Percentiles rank a stretch among this genome's conserved stretches.
Conservation (phyloP, 35 echinoderm and acorn worm genomes). For the Eucidaris tribuloides region DNA sequence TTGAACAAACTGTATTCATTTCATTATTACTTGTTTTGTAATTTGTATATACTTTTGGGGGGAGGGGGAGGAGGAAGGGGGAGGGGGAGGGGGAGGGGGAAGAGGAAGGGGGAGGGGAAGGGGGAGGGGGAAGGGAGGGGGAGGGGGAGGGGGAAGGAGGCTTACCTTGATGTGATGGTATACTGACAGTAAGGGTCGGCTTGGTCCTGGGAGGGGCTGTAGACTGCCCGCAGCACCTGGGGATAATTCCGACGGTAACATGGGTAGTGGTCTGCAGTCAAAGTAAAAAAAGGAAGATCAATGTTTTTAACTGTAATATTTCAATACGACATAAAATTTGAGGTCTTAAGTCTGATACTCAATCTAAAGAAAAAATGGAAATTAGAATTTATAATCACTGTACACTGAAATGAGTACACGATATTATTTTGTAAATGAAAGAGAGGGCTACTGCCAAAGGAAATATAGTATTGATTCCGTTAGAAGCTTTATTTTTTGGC, state of each 20-base stretch:
- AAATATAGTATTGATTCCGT: no score
- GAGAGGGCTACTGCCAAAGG: no score
- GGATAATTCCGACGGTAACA: not conserved
- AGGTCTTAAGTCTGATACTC: no score
- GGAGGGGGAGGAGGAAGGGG: not conserved
- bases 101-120: not conserved
- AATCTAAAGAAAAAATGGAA: no score
- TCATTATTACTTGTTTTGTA: no score
- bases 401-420: no score
- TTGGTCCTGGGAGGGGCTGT: constrained; percentile 9
- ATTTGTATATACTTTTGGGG: not conserved
- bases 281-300: not conserved
- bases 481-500: no score
- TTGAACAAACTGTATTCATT: not conserved
- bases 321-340: no score
- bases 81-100: not conserved
- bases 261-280: not conserved
- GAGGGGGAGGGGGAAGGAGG: not conserved
- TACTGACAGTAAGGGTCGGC: constrained; percentile 17
- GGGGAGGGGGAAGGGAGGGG: not conserved
- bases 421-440: no score
- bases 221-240: not conserved
- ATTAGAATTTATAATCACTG: no score
- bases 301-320: no score
- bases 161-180: constrained; percentile 4